Percentiles rank a stretch among this genome's conserved stretches.
Evolutionary conservation across 2,113 vertebrate species (phyloP).

Genomic region (Coryphaenoides rupestris): DNA sequence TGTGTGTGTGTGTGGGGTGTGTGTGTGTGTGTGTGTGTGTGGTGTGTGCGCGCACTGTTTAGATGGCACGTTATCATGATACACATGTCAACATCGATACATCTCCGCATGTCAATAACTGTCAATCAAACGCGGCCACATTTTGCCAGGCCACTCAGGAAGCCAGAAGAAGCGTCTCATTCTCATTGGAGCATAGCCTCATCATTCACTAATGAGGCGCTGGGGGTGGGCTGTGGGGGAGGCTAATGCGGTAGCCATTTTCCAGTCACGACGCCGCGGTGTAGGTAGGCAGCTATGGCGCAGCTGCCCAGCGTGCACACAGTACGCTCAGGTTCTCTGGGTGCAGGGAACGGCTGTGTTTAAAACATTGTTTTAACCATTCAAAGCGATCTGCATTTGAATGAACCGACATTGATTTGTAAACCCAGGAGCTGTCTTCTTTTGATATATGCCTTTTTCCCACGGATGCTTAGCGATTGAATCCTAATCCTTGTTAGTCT

Average conservation of each 20-base stretch:
- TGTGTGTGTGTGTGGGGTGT: constrained; percentile 10
- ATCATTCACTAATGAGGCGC: not conserved
- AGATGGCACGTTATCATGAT: not conserved
- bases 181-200: not conserved
- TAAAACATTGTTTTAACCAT: too few species aligned
- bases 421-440: too few species aligned
- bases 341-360: too few species aligned
- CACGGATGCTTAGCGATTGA: too few species aligned
- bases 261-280: not conserved
- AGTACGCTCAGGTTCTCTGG: too few species aligned
- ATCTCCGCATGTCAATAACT: not conserved
- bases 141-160: not conserved
- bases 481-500: too few species aligned
- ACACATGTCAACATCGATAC: not conserved
- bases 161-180: not conserved
- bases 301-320: too few species aligned
- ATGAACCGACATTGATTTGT: too few species aligned
- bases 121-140: not conserved
- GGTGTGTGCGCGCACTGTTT: constrained; percentile 6
- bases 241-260: constrained; percentile 7
- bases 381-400: too few species aligned
- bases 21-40: not conserved
- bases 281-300: too few species aligned
- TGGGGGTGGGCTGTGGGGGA: not conserved
- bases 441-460: too few species aligned